Base-by-base conservation (phyloP, 2,888 invertebrate species). In the Noctua fimbriata region DNA sequence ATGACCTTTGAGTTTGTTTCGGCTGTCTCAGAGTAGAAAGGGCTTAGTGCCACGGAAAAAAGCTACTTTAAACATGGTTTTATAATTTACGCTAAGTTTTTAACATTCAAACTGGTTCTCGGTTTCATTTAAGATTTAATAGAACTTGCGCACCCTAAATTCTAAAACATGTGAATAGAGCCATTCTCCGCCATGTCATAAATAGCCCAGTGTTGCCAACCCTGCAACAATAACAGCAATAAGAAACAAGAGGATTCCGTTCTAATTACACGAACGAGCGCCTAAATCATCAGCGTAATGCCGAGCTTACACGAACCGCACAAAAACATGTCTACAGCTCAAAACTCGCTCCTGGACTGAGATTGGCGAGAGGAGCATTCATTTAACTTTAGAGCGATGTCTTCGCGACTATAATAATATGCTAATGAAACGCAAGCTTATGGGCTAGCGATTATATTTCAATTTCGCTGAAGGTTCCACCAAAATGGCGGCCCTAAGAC, bases 361-460 rank as follows among this genome's bases (percentile, higher is more conserved):
- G 63, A 73, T 36, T 47, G 24, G 21, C 60, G 9, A n/a, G 41
- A 65, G 66, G 63, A 52, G 49, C 55, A 77, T 80, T 84, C n/a
- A 73, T 84, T 80, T 65, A 65, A 73, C 70, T 76, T 70, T 21
- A 24, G 10, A 66, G 41, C 69, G 58, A 60, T 73, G 70, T 78
- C 76, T 41, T 60, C 28, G 69, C 70, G 82, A 70, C 78, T 74
- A 79, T 88, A 89, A 91, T 91, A 90, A 87, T 85, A 90, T 90
- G 90, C 86, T 90, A 90, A 92, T 89, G 90, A 89, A 87, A 76
- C 78, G 73, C 81, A 73, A 76, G 69, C 66, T 87, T 72, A 76
- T 36, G 78, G 75, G 74, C 69, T 55, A 16, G 66, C 83, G 84
- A 88, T 89, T 89, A 88, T 79, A 84, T 83, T 89, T 87, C 89